A percentile compares a stretch with the other conserved stretches of the same genome.
Evolutionary conservation across 2,888 invertebrate genomes (phyloP).

Genomic region (Torymus aiolomorphi): DNA sequence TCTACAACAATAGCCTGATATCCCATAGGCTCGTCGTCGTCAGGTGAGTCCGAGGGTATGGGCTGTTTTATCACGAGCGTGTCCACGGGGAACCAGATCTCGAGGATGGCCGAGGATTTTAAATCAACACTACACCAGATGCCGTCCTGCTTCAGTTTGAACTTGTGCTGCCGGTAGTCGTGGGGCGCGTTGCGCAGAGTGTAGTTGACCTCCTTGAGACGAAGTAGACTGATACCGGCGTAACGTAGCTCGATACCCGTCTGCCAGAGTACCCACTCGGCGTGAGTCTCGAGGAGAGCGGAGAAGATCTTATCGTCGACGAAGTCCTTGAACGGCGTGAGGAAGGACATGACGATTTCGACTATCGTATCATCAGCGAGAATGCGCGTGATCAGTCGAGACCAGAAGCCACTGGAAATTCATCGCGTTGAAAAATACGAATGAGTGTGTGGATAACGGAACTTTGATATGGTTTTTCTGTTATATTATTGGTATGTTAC

Average conservation of each 20-base stretch:
- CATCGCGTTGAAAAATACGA: not conserved
- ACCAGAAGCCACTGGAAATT: constrained; percentile 92
- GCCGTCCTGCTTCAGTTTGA: constrained; percentile 88
- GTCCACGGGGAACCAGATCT: constrained; percentile 88
- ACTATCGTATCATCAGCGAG: constrained; percentile 91
- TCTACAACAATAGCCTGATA: constrained; percentile 85
- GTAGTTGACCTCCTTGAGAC: constrained; percentile 88
- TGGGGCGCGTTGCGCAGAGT: constrained; percentile 77
- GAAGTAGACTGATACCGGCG: constrained; percentile 87
- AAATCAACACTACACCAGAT: constrained; percentile 91
- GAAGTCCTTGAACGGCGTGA: constrained; percentile 84
- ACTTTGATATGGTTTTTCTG: not conserved
- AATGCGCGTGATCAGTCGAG: constrained; percentile 92
- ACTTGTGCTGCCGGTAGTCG: constrained; percentile 79
- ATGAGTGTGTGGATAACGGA: not conserved
- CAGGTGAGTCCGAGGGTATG: constrained; percentile 71
- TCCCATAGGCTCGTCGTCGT: constrained; percentile 78
- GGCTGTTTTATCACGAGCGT: constrained; percentile 79
- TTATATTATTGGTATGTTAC: constrained; percentile 17
- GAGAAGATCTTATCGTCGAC: constrained; percentile 80
- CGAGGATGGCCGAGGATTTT: constrained; percentile 87
- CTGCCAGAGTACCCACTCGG: constrained; percentile 96
- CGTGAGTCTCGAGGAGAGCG: constrained; percentile 82
- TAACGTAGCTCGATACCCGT: constrained; percentile 92
- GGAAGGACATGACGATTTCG: constrained; percentile 85